Evolutionary conservation across 2,888 invertebrate genomes (phyloP), one percentile per base, ranked within the genome.

Genomic region (Minunthozetes semirufus): DNA sequence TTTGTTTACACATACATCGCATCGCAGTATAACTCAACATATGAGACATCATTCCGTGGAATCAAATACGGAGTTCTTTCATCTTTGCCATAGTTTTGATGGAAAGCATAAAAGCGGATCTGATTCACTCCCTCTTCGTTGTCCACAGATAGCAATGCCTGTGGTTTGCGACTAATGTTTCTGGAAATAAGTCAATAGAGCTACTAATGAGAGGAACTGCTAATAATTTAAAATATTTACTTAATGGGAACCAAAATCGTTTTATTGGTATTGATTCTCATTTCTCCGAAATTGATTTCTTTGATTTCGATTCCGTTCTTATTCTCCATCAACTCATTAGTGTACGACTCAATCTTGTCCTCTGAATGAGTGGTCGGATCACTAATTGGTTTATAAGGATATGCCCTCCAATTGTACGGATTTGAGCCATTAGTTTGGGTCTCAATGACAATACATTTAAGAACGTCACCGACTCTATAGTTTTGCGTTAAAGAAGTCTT

Each of bases 361-460:
- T 19, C 22, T 17, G 33, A n/a, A 3, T 53, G 4, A 5, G 3
- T 11, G 6, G 17, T 2, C 6, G 38, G 11, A 25, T 66, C 66
- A 17, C 17, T 6, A 2, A 5, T 6, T 6, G 2, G 1, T 22
- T 11, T 38, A 19, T 38, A n/a, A 6, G 17, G 33, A n/a, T 33
- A 33, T 66, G 66, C 66, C 19, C 66, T 19, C 66, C 66, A 66
- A 6, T 66, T 38, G 19, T 5, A 66, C n/a, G n/a, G n/a, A n/a
- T n/a, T n/a, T n/a, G n/a, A n/a, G 38, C 4, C 13, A 66, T 38
- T 66, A 19, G 4, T 66, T 66, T n/a, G 66, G 4, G 38, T 38
- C n/a, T 66, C 33, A 17, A 66, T 38, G 1, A 38, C n/a, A 9
- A 66, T 4, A 13, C 13, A 33, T 19, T 33, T 66, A 1, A 38